Conservation (phyloP, 2,113 vertebrate genomes). For the Phalacrocorax carbo region DNA sequence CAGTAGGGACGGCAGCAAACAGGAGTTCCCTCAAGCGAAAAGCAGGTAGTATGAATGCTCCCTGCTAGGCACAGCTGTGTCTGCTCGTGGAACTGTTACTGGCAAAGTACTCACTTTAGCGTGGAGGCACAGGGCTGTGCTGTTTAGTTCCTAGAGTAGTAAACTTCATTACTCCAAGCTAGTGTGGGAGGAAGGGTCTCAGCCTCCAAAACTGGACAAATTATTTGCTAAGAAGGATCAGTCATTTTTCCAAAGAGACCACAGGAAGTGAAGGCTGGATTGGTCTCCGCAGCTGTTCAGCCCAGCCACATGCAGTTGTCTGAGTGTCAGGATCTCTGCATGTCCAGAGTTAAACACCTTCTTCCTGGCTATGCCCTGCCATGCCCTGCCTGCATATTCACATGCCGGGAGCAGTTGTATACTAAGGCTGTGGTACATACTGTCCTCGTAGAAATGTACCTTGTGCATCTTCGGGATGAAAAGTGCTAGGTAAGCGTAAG, state of each 20-base stretch:
- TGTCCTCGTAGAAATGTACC: neutral
- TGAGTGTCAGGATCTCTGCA: neutral
- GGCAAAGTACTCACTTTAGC: neutral
- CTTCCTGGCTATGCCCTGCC: neutral
- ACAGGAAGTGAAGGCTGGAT: neutral
- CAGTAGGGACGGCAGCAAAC: neutral
- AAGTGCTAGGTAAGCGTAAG: neutral
- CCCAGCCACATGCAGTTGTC: fast-evolving
- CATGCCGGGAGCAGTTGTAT: neutral
- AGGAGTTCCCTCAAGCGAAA: neutral
- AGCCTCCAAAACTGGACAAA: neutral
- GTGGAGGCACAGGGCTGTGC: neutral
- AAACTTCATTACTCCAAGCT: neutral
- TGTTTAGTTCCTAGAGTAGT: neutral
- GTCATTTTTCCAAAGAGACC: neutral
- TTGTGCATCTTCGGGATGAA: neutral
- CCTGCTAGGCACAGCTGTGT: neutral
- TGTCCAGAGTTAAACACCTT: neutral
- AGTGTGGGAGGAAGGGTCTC: neutral
- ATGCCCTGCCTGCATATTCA: neutral
- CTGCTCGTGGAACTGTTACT: neutral
- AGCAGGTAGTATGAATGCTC: neutral
- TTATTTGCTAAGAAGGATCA: neutral
- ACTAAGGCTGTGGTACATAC: fast-evolving
- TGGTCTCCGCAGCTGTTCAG: neutral